Evolutionary conservation across 2,888 invertebrate genomes (phyloP).

Genomic region (Diarsia dahlii): DNA sequence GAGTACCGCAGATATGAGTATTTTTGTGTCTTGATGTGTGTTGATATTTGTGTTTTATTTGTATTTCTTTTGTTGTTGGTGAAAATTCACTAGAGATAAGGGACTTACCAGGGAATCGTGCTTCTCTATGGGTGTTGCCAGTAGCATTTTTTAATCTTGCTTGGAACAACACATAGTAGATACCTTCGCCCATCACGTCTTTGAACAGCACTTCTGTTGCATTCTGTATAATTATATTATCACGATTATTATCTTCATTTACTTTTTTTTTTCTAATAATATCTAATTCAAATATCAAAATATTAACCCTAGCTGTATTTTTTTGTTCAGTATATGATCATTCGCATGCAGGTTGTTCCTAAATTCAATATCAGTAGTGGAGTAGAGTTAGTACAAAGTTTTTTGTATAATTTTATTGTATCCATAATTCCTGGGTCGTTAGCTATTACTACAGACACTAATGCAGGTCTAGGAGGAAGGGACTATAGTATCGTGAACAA

Average conservation of each 20-base stretch:
- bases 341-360: neutral
- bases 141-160: conserved; percentile 43
- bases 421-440: neutral
- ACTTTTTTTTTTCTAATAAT: neutral
- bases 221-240: conserved; percentile 67
- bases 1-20: neutral
- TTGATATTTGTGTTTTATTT: neutral
- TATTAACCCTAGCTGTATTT: neutral
- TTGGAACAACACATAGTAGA: conserved; percentile 73
- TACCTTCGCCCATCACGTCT: conserved; percentile 67
- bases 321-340: neutral
- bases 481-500: neutral
- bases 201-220: conserved; percentile 72
- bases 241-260: neutral
- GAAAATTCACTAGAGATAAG: conserved; percentile 1
- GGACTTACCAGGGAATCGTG: conserved; percentile 76
- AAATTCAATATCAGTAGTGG: neutral
- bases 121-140: conserved; percentile 64
- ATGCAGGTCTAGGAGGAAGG: neutral
- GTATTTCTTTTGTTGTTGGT: neutral
- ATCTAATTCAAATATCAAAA: neutral
- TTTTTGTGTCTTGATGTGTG: conserved; percentile 2
- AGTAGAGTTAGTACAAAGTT: neutral
- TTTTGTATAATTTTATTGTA: neutral
- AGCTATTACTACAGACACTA: neutral